Base-by-base conservation (phyloP, 2,113 vertebrate genomes). In the Tachysurus fulvidraco region DNA sequence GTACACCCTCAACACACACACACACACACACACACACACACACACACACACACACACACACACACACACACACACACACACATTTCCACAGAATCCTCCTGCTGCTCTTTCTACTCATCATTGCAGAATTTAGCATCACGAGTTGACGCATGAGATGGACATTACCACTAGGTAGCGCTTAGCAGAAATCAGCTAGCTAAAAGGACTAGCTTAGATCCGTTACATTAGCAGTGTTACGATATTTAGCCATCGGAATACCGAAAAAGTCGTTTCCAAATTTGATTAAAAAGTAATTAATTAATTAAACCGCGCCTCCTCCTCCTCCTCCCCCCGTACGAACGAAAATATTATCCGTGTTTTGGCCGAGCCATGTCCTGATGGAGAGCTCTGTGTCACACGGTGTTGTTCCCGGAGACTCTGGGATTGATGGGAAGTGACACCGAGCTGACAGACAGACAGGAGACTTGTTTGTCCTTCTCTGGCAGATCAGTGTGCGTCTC, bases 401-500 rank as follows among this genome's bases (percentile, higher is more conserved):
- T 41, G 52, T 36, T 36, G 78, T 57, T 80, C 78, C 65, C 46
- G 50, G 81, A 28, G 78, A 81, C 81, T 65, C 60, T 17, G 81
- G 88, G 87, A 92, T 86, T 89, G 92, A 94, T 93, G 89, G 92
- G 92, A 93, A 93, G 91, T 94, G 94, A 94, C 93, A 93, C 90
- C 90, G 87, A 92, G 90, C 89, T 94, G 94, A 94, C 90, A 13
- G 91, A 90, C 91, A 87, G 87, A 94, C 93, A 92, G 92, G 92
- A 93, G 92, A 92, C 91, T 93, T 94, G 92, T 95, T 95, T 94
- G 93, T 94, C 92, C 93, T 94, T 91, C 90, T 81, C 91, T 88
- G 90, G 91, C 92, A 92, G 92, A 94, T 94, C 93, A 93, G 93
- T 93, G 93, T 92, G 92, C 92, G 92, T 91, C 87, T 86, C 84